A percentile compares a stretch with the other conserved stretches of the same genome.
phyloP scores from a whole-genome alignment of 2,113 vertebrate genomes.

The Rhagologus leucostigma region DNA sequence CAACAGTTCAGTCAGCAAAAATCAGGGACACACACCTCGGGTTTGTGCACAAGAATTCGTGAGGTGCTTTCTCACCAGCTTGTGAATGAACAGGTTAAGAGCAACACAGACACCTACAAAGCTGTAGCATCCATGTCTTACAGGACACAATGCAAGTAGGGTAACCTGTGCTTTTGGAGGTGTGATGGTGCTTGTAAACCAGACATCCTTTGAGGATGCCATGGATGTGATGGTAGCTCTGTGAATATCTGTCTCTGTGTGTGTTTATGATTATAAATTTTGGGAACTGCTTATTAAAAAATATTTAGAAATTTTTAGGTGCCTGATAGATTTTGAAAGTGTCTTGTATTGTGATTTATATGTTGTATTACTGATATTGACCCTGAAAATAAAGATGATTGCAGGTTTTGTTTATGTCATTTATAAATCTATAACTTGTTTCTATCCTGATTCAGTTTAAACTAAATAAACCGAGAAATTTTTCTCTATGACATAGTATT shows the following conservation, averaged over 20 bases:
- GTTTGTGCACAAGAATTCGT: accelerated
- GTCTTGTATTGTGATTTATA: neutral
- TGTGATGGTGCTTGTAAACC: neutral
- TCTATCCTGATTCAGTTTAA: neutral
- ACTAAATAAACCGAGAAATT: neutral
- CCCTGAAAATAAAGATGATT: neutral
- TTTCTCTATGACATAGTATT: neutral
- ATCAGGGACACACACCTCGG: neutral
- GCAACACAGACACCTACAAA: neutral
- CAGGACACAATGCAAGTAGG: neutral
- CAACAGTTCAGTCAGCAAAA: accelerated
- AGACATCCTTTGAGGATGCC: neutral
- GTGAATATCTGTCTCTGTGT: neutral
- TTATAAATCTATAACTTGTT: neutral
- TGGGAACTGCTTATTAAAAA: neutral
- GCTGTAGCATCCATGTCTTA: neutral
- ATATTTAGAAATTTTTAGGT: neutral
- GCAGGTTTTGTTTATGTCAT: neutral
- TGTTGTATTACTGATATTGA: neutral
- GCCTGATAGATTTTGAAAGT: neutral
- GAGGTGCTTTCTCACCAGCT: neutral
- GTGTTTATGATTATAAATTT: neutral
- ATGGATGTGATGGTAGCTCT: neutral
- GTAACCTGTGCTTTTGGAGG: neutral
- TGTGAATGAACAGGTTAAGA: neutral